Percentiles rank a stretch among this genome's conserved stretches.
phyloP scores from a whole-genome alignment of 2,888 invertebrate species.

The Kryphioiulus occultus region DNA sequence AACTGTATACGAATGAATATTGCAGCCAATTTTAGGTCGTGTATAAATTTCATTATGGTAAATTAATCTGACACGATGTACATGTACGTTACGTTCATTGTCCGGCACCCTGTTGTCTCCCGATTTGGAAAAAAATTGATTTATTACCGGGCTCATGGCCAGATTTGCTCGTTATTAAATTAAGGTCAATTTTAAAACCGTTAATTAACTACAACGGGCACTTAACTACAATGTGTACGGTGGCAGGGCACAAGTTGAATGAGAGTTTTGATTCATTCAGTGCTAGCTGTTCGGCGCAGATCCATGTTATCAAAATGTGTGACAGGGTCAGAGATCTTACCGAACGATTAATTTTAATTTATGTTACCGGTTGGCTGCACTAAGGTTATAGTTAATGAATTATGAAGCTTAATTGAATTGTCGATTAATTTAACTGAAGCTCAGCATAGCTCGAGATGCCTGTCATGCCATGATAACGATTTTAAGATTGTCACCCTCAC shows the following conservation, averaged over 20 bases:
- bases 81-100: neutral
- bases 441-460: no score
- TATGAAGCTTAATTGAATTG: no score
- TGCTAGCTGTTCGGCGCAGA: no score
- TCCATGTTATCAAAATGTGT: neutral
- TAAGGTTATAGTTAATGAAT: no score
- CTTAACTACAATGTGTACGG: neutral
- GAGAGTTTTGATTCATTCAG: neutral
- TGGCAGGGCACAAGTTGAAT: neutral
- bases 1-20: neutral
- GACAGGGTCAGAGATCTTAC: neutral
- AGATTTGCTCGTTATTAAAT: neutral
- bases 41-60: no score
- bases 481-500: no score
- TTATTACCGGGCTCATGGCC: neutral
- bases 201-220: neutral
- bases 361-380: neutral
- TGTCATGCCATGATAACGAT: no score
- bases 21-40: neutral
- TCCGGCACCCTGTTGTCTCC: neutral
- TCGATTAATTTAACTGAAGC: no score
- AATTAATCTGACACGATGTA: neutral
- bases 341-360: neutral
- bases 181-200: neutral
- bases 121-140: neutral